These are phyloP conservation scores for Seriola aureovittata DNA, from an alignment of 2,113 vertebrate genomes.

Conservation along the genomic window DNA sequence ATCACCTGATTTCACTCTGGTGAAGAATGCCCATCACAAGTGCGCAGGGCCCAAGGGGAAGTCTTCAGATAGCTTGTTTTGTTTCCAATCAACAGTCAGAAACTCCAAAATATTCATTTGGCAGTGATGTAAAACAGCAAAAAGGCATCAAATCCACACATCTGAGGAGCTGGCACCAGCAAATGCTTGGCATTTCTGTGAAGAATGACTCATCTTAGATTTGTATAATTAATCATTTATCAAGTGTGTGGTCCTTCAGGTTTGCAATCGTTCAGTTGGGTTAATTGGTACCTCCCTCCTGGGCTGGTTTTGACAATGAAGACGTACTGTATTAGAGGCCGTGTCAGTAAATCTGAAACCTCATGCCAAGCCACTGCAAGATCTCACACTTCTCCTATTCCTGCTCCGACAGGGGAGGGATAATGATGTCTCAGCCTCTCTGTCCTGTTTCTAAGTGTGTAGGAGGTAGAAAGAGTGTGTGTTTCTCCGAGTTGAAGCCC, in stretches of 20 bases:
- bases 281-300: background rate
- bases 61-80: background rate
- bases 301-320: background rate
- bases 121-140: background rate
- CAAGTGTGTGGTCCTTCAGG: background rate
- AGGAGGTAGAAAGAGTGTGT: conserved; percentile 70
- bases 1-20: background rate
- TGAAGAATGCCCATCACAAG: background rate
- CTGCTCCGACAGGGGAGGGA: conserved; percentile 53
- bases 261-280: background rate
- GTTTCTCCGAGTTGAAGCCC: conserved; percentile 60
- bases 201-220: background rate
- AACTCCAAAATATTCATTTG: background rate
- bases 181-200: background rate
- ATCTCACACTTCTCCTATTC: conserved; percentile 28
- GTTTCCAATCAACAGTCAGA: background rate
- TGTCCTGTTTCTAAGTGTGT: conserved; percentile 65
- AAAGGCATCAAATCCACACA: background rate
- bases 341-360: conserved; percentile 43
- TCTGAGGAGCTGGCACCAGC: background rate
- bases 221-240: background rate
- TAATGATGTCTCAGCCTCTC: conserved; percentile 65
- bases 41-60: background rate
- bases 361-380: conserved; percentile 25
- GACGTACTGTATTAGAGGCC: background rate